These are phyloP conservation scores for Haliclona indistincta DNA, from an alignment of 37 sponge, comb jelly and placozoan species.

Conservation along the genomic window DNA sequence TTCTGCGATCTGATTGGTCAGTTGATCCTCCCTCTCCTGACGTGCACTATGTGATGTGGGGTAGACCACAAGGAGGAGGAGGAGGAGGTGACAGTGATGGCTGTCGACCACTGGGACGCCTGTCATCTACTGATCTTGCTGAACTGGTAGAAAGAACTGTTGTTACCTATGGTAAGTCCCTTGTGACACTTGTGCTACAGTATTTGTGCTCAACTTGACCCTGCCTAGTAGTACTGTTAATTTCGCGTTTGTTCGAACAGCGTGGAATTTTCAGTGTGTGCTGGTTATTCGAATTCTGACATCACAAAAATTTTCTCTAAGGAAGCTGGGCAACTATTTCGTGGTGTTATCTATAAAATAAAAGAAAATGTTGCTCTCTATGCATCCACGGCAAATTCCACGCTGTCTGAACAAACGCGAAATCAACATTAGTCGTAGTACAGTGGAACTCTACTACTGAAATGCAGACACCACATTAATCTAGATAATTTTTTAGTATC, in stretches of 20 bases:
- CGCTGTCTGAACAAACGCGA: background rate
- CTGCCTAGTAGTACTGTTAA: too few relatives aligned
- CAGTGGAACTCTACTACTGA: too few relatives aligned
- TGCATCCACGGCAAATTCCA: too few relatives aligned
- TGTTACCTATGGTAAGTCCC: conserved; percentile 49
- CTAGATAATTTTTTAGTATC: too few relatives aligned
- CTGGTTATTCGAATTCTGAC: too few relatives aligned
- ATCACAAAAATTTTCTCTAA: too few relatives aligned
- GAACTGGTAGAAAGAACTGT: conserved; percentile 75
- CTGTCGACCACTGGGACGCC: conserved; percentile 65
- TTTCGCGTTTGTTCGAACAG: too few relatives aligned
- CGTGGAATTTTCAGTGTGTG: too few relatives aligned
- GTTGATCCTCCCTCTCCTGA: conserved; percentile 21
- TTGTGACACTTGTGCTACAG: background rate
- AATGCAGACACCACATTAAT: too few relatives aligned
- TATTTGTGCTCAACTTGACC: too few relatives aligned
- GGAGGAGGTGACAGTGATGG: conserved; percentile 31
- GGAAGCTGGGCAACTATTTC: too few relatives aligned
- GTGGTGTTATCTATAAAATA: background rate
- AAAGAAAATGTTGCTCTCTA: background rate
- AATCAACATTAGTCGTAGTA: background rate
- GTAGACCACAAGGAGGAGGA: conserved; percentile 11
- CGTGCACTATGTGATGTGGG: conserved; percentile 82
- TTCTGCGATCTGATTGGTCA: conserved; percentile 82
- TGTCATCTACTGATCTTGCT: conserved; percentile 66